Evolutionary conservation across 2,888 invertebrate species (phyloP), one percentile per base, ranked within the genome.

Genomic region (Melitaea athalia): DNA sequence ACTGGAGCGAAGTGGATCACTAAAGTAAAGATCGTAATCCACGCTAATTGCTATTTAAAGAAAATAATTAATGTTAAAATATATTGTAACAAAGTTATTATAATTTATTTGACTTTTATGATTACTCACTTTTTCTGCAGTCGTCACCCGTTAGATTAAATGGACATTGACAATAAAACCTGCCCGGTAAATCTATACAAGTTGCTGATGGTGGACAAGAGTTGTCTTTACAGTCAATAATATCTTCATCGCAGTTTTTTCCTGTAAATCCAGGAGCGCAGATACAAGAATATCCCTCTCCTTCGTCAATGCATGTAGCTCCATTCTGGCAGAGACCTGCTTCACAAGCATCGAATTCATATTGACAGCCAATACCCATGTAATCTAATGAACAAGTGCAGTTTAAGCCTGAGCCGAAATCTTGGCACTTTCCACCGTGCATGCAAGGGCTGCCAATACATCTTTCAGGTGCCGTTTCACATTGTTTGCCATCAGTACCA

Each of bases 11-110:
- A 96, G 93, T 59, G 97, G 95, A 84, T 99, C 98, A 80, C 98
- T 97, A 89, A 99, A 98, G 94, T 97, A 98, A 11, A 99, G 93
- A 84, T 99, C 99, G 86, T 99, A 99, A 88, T 99, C 98, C n/a
- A 98, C 97, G 89, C 98, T 98, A 77, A 99, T 97, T n/a, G 97
- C 98, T 98, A 90, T 53, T 94, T 94, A 71, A 75, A 73, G 76
- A 73, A 42, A 7, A 14, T 8, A 59, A 52, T 15, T 24, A 49
- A 50, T 14, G 12, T 33, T 8, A 33, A 17, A 64, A 42, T 55
- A n/a, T 33, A 42, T 68, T n/a, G 33, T 11, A 59, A 43, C n/a
- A 7, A 7, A 38, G 11, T 47, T 55, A 64, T 7, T 59, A 55
- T 33, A 33, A 62, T 50, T 62, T 17, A n/a, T 63, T 49, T 12